Percentiles rank a stretch among this genome's conserved stretches.
Evolutionary conservation across 2,797 vertebrate species (phyloP).

Genomic region (Lagodon rhomboides): DNA sequence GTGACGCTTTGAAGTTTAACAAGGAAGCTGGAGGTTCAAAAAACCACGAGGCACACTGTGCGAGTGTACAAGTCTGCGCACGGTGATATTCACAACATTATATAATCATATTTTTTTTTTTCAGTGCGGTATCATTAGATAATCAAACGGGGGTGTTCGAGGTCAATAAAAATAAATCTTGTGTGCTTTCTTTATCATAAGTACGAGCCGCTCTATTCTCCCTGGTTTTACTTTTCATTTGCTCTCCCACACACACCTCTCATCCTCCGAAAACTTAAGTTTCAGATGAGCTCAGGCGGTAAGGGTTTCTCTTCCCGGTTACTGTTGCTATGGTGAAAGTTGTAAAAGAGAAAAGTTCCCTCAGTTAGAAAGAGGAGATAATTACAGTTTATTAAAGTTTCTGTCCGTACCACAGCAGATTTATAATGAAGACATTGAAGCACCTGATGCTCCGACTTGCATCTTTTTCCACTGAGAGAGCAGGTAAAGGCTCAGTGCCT

Average conservation of each 20-base stretch:
- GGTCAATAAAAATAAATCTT: not conserved
- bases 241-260: not conserved
- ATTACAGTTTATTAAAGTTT: not conserved
- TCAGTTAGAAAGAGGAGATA: not conserved
- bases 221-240: slow-evolving; percentile 32
- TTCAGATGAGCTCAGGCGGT: slow-evolving; percentile 10
- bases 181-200: slow-evolving; percentile 11
- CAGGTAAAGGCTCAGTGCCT: not conserved
- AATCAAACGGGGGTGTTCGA: slow-evolving; percentile 13
- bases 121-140: not conserved
- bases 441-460: not conserved
- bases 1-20: slow-evolving; percentile 30
- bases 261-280: not conserved
- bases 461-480: not conserved
- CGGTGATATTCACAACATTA: not conserved
- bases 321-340: not conserved
- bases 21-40: slow-evolving; percentile 13
- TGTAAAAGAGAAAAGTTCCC: not conserved
- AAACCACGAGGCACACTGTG: slow-evolving; percentile 22
- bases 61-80: not conserved
- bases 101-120: not conserved
- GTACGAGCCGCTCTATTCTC: not conserved
- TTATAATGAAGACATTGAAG: not conserved
- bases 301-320: slow-evolving; percentile 36
- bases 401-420: not conserved